Percentiles rank a stretch among this genome's conserved stretches.
Conservation (phyloP, 2,797 vertebrate species). For the Erpetoichthys calabaricus region DNA sequence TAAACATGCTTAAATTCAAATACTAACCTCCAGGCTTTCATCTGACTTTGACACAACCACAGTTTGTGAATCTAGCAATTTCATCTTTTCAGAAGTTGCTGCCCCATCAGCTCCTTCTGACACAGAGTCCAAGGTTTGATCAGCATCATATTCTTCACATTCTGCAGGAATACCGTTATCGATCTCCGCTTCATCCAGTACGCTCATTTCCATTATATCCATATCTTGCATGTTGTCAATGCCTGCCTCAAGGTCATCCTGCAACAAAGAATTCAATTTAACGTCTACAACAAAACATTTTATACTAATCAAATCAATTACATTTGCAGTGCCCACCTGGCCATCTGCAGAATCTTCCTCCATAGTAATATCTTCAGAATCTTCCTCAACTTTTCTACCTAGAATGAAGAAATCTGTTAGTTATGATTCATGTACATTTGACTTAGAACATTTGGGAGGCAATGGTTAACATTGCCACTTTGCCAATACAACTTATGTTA, state of each 20-base stretch:
- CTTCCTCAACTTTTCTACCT: conserved; percentile 69
- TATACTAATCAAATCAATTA: neutral
- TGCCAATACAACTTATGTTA: too few relatives aligned
- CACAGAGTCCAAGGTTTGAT: conserved; percentile 41
- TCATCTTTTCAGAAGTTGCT: neutral
- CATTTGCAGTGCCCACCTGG: conserved; percentile 48
- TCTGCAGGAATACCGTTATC: conserved; percentile 54
- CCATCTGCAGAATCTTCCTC: conserved; percentile 76
- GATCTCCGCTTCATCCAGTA: conserved; percentile 70
- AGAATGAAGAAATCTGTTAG: neutral
- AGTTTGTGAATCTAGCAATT: too few relatives aligned
- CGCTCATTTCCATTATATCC: conserved; percentile 75
- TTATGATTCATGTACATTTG: too few relatives aligned
- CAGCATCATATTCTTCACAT: conserved; percentile 51
- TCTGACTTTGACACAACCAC: too few relatives aligned
- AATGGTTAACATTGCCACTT: too few relatives aligned
- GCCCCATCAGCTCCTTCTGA: conserved; percentile 42
- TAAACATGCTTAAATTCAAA: too few relatives aligned
- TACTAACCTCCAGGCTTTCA: too few relatives aligned
- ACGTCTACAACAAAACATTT: neutral
- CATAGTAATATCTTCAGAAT: conserved; percentile 60
- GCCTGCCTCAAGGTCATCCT: conserved; percentile 64
- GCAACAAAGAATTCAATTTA: neutral
- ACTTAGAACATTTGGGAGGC: too few relatives aligned
- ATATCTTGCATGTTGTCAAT: conserved; percentile 69